Evolutionary conservation across 1,140 invertebrate species (phyloP).

Genomic region (Eriocheir sinensis): DNA sequence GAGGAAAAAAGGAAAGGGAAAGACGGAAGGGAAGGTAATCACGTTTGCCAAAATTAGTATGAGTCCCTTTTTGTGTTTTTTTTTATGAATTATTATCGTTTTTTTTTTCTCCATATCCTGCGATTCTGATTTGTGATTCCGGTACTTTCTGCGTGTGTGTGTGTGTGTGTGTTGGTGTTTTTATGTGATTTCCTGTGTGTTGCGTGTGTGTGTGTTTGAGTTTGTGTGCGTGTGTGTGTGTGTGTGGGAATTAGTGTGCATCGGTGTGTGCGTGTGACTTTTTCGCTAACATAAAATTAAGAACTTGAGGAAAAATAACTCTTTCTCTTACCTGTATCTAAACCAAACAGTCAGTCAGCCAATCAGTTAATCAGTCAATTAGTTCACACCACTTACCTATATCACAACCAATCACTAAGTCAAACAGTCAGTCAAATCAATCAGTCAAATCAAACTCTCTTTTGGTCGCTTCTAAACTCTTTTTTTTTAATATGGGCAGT

Average conservation of each 20-base stretch:
- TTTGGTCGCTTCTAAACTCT: too few species aligned
- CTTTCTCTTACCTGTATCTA: too few species aligned
- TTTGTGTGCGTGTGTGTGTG: neutral
- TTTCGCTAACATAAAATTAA: too few species aligned
- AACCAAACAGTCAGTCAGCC: too few species aligned
- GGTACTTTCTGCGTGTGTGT: slow-evolving; percentile 36
- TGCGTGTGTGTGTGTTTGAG: slow-evolving; percentile 28
- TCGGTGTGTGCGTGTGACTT: too few species aligned
- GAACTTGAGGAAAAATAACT: too few species aligned
- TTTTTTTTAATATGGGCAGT: too few species aligned
- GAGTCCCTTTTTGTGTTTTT: slow-evolving; percentile 26
- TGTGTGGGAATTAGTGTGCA: neutral
- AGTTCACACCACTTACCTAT: too few species aligned
- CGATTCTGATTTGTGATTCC: neutral
- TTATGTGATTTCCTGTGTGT: neutral
- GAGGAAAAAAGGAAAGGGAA: neutral
- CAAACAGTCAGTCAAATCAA: too few species aligned
- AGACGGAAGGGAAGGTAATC: neutral
- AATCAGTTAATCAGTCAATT: too few species aligned
- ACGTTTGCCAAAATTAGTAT: too few species aligned
- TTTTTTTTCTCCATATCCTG: neutral
- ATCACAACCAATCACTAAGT: neutral
- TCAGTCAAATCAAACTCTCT: too few species aligned
- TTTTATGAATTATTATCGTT: neutral
- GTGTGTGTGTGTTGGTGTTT: slow-evolving; percentile 46